A percentile compares a stretch with the other conserved stretches of the same genome.
Conservation (phyloP, 2,888 invertebrate genomes). For the Teleiodes luculella region DNA sequence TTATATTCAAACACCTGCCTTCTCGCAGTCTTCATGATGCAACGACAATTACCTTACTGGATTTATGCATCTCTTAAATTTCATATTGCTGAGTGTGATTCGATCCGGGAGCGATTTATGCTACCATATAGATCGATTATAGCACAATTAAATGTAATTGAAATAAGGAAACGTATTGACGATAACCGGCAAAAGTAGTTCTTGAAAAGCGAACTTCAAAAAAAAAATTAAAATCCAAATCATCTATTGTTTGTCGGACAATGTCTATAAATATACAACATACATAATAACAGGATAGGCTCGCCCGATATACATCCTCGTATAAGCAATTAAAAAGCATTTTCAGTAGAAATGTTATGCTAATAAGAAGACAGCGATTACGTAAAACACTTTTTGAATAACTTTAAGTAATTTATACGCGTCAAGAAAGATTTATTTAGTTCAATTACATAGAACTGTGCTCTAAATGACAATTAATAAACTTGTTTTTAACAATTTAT, state of each 20-base stretch:
- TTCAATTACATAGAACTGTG: not conserved
- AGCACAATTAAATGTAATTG: not conserved
- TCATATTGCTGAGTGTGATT: not conserved
- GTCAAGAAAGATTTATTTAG: not conserved
- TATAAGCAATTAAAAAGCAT: not conserved
- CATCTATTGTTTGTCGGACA: too few relatives aligned
- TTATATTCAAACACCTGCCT: slow-evolving; percentile 22
- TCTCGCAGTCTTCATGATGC: slow-evolving; percentile 24
- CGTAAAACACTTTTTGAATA: too few relatives aligned
- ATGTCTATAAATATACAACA: too few relatives aligned
- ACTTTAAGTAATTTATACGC: not conserved
- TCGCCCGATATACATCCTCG: too few relatives aligned
- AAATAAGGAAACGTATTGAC: not conserved
- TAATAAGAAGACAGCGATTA: too few relatives aligned
- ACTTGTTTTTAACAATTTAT: not conserved
- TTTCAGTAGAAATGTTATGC: too few relatives aligned
- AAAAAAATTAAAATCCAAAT: too few relatives aligned
- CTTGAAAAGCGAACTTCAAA: too few relatives aligned
- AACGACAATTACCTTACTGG: slow-evolving; percentile 33
- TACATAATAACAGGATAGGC: too few relatives aligned
- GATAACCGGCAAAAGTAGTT: not conserved
- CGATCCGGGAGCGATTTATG: not conserved
- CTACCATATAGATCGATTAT: not conserved
- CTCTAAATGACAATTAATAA: not conserved
- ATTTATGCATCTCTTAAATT: slow-evolving; percentile 29